Conservation (phyloP, 2,888 invertebrate species). For the Dermolepida albohirtum region DNA sequence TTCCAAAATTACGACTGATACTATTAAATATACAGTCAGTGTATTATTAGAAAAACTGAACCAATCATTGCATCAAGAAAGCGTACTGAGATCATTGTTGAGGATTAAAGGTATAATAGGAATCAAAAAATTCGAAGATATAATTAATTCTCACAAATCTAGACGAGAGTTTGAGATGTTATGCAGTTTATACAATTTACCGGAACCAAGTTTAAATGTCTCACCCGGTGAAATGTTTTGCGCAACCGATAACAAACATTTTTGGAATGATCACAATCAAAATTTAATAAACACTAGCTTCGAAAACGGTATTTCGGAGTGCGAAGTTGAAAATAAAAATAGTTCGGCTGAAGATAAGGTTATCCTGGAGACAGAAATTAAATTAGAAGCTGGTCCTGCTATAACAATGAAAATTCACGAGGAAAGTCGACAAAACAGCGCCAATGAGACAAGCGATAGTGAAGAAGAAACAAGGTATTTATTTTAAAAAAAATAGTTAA, state of each 20-base stretch:
- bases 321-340: constrained; percentile 45
- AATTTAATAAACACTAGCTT: constrained; percentile 37
- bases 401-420: constrained; percentile 88
- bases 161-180: constrained; percentile 71
- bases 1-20: constrained; percentile 67
- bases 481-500: background rate
- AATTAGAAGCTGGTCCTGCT: constrained; percentile 82
- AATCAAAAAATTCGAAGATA: constrained; percentile 72
- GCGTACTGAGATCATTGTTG: constrained; percentile 75
- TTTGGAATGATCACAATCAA: constrained; percentile 44
- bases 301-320: constrained; percentile 42
- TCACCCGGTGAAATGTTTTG: constrained; percentile 39
- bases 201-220: constrained; percentile 40
- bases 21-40: constrained; percentile 61
- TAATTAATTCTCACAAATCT: constrained; percentile 61
- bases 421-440: constrained; percentile 64
- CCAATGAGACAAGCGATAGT: constrained; percentile 55
- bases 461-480: constrained; percentile 56
- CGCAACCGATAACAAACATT: constrained; percentile 41
- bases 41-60: constrained; percentile 65
- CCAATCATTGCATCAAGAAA: constrained; percentile 70
- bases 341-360: constrained; percentile 70
- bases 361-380: constrained; percentile 85
- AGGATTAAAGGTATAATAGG: constrained; percentile 79
- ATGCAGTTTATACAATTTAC: constrained; percentile 71